Percentiles rank a stretch among this genome's conserved stretches.
Conservation (phyloP, 2,888 invertebrate species). For the Pristionchus exspectatus region DNA sequence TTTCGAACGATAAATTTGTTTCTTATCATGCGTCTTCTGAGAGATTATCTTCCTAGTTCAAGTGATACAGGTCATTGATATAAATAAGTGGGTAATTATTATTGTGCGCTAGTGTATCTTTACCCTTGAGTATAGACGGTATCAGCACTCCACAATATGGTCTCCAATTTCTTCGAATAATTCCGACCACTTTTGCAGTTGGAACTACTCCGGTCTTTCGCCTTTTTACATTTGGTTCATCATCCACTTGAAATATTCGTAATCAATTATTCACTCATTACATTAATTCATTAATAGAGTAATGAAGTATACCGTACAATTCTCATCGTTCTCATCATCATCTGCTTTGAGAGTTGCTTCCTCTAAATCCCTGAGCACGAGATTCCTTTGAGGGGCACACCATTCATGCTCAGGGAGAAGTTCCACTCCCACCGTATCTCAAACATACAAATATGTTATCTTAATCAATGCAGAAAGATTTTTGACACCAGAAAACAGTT, state of each 20-base stretch:
- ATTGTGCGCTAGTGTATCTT: not conserved
- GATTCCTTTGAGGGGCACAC: constrained; percentile 85
- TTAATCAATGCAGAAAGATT: too few species aligned
- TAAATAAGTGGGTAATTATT: too few species aligned
- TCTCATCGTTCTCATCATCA: not conserved
- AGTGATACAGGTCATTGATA: too few species aligned
- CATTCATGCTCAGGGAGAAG: constrained; percentile 91
- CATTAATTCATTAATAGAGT: not conserved
- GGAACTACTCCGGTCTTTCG: constrained; percentile 80
- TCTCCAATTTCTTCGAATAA: constrained; percentile 95
- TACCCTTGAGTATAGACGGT: constrained; percentile 79
- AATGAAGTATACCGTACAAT: not conserved
- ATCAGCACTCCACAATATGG: constrained; percentile 97
- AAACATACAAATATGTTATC: constrained; percentile 77
- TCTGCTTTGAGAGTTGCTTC: constrained; percentile 57
- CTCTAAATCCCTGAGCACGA: constrained; percentile 65
- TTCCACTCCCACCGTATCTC: constrained; percentile 91
- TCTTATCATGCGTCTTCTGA: too few species aligned
- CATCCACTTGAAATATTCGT: constrained; percentile 56
- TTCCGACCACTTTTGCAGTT: constrained; percentile 91
- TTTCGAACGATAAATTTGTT: too few species aligned
- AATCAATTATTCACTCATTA: not conserved
- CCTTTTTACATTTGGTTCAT: constrained; percentile 64
- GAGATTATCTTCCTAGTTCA: too few species aligned
- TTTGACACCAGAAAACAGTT: too few species aligned